These are phyloP conservation scores for Pocillopora damicornis DNA, from an alignment of 64 coral and sea anemone species.

Conservation along the genomic window DNA sequence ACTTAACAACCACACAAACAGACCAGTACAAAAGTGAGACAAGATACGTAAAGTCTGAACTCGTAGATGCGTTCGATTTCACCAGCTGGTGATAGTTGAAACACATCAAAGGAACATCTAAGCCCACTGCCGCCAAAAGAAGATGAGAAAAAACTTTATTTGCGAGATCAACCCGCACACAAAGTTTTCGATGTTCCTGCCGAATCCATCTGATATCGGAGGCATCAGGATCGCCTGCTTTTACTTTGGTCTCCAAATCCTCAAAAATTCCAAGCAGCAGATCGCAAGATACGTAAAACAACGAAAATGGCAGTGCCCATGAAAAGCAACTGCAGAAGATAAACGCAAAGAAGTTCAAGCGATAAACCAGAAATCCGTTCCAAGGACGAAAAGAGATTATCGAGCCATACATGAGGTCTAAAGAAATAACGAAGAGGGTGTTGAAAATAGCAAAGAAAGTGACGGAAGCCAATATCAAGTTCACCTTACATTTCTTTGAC, in stretches of 20 bases:
- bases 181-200: background rate
- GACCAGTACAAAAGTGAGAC: background rate
- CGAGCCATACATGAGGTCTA: background rate
- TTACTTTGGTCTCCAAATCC: background rate
- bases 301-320: background rate
- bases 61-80: background rate
- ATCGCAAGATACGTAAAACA: background rate
- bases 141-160: conserved; percentile 6
- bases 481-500: background rate
- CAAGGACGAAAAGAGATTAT: background rate
- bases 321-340: background rate
- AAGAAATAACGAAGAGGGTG: background rate
- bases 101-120: background rate
- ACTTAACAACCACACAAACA: background rate
- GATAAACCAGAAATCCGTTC: background rate
- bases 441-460: background rate
- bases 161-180: background rate
- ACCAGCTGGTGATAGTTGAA: background rate
- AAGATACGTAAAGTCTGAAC: background rate
- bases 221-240: background rate
- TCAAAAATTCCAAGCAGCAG: background rate
- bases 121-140: background rate
- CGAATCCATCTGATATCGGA: background rate
- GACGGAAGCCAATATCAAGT: background rate
- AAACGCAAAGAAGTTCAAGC: background rate